Conservation (phyloP, 2,113 vertebrate species). For the Atlantisia rogersi region DNA sequence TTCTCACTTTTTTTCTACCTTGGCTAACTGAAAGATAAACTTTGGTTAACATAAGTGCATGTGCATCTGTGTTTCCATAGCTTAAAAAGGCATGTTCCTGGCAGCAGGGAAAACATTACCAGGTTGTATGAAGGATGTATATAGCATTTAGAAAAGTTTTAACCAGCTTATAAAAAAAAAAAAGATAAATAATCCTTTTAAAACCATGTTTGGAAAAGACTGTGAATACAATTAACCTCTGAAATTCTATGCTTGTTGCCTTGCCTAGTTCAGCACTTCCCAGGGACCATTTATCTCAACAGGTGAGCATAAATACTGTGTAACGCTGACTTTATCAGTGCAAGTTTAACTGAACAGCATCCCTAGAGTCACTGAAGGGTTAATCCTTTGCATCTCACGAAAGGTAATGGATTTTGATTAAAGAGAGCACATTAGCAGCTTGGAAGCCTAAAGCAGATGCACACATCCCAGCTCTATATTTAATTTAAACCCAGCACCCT, state of each 20-base stretch:
- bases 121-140: neutral
- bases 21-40: neutral
- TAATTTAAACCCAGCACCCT: constrained; percentile 50
- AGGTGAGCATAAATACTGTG: neutral
- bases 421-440: neutral
- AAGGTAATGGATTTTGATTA: constrained; percentile 55
- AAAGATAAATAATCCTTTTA: constrained; percentile 37
- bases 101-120: neutral
- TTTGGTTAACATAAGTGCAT: neutral
- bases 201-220: constrained; percentile 27
- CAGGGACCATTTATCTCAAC: constrained; percentile 32
- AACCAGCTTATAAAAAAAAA: neutral
- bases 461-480: neutral
- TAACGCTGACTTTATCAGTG: neutral
- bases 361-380: constrained; percentile 40
- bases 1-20: neutral
- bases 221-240: constrained; percentile 54
- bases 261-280: neutral
- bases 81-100: neutral
- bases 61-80: neutral
- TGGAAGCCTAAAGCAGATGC: constrained; percentile 29
- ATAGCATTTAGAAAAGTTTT: neutral
- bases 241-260: constrained; percentile 47
- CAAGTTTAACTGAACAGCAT: neutral
- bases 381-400: constrained; percentile 15